phyloP scores from a whole-genome alignment of 2,797 vertebrate species.

The Esox masquinongy region DNA sequence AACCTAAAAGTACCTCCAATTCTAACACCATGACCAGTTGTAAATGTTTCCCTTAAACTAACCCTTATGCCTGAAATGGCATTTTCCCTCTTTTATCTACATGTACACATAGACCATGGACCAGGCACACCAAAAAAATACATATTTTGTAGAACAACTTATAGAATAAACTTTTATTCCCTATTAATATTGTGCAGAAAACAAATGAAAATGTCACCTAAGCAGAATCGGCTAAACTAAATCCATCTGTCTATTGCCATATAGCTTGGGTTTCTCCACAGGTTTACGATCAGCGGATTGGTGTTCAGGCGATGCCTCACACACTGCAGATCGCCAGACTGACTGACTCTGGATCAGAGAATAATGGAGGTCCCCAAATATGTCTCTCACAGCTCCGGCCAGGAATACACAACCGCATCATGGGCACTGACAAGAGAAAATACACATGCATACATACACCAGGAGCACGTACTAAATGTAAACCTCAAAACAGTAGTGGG shows the following conservation, averaged over 20 bases:
- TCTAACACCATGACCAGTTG: no score
- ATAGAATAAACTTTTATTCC: not conserved
- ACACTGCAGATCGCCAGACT: not conserved
- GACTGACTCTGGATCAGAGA: conserved; percentile 23
- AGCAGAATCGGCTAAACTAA: not conserved
- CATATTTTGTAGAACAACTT: not conserved
- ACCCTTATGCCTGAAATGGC: no score
- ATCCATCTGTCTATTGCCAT: not conserved
- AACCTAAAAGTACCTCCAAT: no score
- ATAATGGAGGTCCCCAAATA: not conserved
- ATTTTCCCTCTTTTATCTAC: not conserved
- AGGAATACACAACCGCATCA: conserved; percentile 29
- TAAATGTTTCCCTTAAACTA: no score
- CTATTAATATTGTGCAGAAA: not conserved
- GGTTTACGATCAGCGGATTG: conserved; percentile 28
- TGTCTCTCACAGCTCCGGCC: conserved; percentile 3
- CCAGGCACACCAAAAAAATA: not conserved
- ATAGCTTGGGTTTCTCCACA: conserved; percentile 23
- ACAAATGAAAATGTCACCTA: not conserved
- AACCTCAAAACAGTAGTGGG: not conserved
- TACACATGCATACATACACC: not conserved
- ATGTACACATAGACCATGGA: not conserved
- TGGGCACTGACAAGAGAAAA: conserved; percentile 39
- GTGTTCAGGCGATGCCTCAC: conserved; percentile 3
- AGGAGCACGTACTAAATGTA: not conserved